phyloP scores from a whole-genome alignment of 2,113 vertebrate genomes.

The Sus scrofa region T2T-Sscrofa CM000817.6:52249001-52249500 shows the following conservation, averaged over 20 bases:
- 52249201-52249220: neutral
- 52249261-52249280: neutral
- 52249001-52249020: neutral
- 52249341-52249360: neutral
- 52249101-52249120: neutral
- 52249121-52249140: neutral
- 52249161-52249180: neutral
- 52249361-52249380: too few relatives aligned
- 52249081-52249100: neutral
- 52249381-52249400: too few relatives aligned
- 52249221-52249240: neutral
- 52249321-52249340: neutral
- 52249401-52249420: too few relatives aligned
- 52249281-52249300: neutral
- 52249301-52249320: neutral
- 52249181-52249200: neutral
- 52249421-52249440: too few relatives aligned
- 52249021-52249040: conserved; percentile 41
- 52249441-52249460: too few relatives aligned
- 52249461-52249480: too few relatives aligned
- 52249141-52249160: neutral
- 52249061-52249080: neutral
- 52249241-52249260: neutral
- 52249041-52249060: neutral
- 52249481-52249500: too few relatives aligned